Evolutionary conservation across 2,113 vertebrate species (phyloP).

Genomic region (Grus americana): DNA sequence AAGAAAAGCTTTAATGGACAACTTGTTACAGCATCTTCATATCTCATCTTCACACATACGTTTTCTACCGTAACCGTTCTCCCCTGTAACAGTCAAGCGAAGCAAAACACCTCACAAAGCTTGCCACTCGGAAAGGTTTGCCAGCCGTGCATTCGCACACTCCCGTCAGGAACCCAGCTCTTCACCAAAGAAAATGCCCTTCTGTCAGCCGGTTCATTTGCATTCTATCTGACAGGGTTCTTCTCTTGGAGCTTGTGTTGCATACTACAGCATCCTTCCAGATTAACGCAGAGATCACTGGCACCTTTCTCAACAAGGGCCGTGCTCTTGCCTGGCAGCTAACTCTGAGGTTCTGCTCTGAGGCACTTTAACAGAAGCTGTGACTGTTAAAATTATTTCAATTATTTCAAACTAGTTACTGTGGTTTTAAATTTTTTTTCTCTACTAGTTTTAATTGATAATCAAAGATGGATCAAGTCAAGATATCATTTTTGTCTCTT

Average conservation of each 20-base stretch:
- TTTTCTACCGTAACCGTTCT: background rate
- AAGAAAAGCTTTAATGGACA: background rate
- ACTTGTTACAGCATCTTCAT: background rate
- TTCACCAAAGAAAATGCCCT: background rate
- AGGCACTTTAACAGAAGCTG: background rate
- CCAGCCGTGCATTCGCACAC: background rate
- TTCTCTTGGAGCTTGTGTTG: constrained; percentile 11
- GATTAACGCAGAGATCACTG: constrained; percentile 9
- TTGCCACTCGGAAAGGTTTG: background rate
- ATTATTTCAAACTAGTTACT: background rate
- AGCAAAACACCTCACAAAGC: no score
- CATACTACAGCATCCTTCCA: background rate
- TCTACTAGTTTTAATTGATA: background rate
- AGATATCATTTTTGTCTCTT: background rate
- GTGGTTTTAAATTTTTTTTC: background rate
- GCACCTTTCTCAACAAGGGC: background rate
- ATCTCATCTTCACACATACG: background rate
- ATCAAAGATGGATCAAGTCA: background rate
- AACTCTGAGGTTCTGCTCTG: background rate
- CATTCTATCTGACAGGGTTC: constrained; percentile 38
- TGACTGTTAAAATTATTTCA: background rate
- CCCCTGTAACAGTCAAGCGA: background rate
- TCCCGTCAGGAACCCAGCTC: background rate
- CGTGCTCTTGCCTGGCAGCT: constrained; percentile 25
- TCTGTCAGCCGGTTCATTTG: constrained; percentile 29